Evolutionary conservation across 2,888 invertebrate genomes (phyloP).

Genomic region (Pterostichus madidus): DNA sequence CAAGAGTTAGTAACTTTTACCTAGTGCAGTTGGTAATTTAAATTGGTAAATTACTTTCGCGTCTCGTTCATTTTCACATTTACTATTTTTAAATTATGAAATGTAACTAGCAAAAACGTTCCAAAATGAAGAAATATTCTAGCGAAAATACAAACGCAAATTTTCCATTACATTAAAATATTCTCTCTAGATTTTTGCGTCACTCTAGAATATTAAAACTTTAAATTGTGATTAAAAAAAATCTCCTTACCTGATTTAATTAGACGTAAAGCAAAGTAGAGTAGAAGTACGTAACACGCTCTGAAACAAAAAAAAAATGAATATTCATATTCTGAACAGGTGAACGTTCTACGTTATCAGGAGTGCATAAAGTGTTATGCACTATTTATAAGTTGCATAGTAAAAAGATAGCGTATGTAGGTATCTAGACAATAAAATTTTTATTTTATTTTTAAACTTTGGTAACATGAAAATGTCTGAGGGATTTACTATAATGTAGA

Average conservation of each 20-base stretch:
- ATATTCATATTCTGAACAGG: not conserved
- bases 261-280: not conserved
- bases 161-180: too few species aligned
- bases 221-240: too few species aligned
- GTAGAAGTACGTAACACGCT: not conserved
- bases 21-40: constrained; percentile 9
- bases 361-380: not conserved
- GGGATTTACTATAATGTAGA: too few species aligned
- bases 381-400: not conserved
- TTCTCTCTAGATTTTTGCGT: too few species aligned
- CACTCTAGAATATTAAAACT: too few species aligned
- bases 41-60: not conserved
- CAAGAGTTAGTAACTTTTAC: not conserved
- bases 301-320: constrained; percentile 4
- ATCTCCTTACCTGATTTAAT: constrained; percentile 2
- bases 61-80: not conserved
- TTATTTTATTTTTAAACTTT: too few species aligned
- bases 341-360: constrained; percentile 3
- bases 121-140: too few species aligned
- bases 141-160: not conserved
- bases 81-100: not conserved
- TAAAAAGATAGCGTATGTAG: constrained; percentile 1
- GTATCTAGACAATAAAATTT: not conserved
- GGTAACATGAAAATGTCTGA: too few species aligned
- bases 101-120: too few species aligned